These are phyloP conservation scores for Nasalis larvatus DNA, from an alignment of 2,113 vertebrate species.

Conservation along the genomic window DNA sequence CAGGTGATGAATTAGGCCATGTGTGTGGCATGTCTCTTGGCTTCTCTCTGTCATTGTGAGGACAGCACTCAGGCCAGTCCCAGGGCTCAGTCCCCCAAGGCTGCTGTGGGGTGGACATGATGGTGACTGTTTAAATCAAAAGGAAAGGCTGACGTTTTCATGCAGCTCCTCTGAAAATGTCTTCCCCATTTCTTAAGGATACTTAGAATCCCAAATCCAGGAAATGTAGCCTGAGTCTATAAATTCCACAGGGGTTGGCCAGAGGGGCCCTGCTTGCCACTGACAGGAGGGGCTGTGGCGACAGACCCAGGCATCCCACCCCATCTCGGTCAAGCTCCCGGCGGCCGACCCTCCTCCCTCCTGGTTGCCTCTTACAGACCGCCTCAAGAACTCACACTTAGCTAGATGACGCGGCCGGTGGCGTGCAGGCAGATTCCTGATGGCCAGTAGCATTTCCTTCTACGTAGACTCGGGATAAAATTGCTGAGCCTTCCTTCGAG, in stretches of 20 bases:
- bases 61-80: accelerated
- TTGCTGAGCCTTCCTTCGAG: not conserved
- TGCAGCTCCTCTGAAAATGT: not conserved
- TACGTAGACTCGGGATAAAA: not conserved
- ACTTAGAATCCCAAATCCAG: not conserved
- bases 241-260: not conserved
- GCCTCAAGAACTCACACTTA: not conserved
- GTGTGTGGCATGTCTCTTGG: not conserved
- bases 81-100: not conserved
- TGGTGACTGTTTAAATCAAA: not conserved
- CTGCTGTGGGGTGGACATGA: accelerated
- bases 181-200: not conserved
- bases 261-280: not conserved
- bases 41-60: not conserved
- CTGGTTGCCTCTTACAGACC: not conserved
- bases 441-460: not conserved
- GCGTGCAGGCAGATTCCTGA: not conserved
- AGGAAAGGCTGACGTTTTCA: not conserved
- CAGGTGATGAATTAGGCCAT: not conserved
- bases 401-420: not conserved
- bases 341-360: not conserved
- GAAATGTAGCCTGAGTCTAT: not conserved
- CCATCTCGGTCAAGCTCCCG: not conserved
- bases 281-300: not conserved
- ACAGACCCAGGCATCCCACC: not conserved